Conservation (phyloP, 2,888 invertebrate genomes). For the Stomorhina lunata region DNA sequence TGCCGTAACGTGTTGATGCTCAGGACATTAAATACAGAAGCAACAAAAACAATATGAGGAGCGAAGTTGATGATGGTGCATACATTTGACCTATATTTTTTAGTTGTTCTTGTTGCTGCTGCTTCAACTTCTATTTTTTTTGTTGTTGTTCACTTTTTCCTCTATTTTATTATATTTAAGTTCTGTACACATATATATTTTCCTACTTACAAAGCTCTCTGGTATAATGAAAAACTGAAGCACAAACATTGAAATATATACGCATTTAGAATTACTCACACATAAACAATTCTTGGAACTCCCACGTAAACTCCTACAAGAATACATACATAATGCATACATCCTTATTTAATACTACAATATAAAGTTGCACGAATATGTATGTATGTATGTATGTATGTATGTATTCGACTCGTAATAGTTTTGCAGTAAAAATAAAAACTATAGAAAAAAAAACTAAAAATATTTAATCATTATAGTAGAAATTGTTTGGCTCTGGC, state of each 20-base stretch:
- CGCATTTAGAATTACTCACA: constrained; percentile 19
- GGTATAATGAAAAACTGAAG: constrained; percentile 39
- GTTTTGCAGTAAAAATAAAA: too few species aligned
- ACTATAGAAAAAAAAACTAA: constrained; percentile 1
- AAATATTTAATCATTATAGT: constrained; percentile 13
- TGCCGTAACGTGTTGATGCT: constrained; percentile 39
- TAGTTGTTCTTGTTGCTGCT: constrained; percentile 20
- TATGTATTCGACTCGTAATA: too few species aligned
- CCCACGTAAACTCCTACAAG: neutral
- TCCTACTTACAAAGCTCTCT: constrained; percentile 2
- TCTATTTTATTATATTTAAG: constrained; percentile 32
- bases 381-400: too few species aligned
- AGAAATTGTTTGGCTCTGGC: constrained; percentile 7
- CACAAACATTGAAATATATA: constrained; percentile 16
- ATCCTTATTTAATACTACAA: neutral
- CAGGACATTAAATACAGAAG: neutral
- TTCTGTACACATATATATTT: constrained; percentile 1
- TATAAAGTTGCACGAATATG: neutral
- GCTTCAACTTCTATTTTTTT: neutral
- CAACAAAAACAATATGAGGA: neutral
- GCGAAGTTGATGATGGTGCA: constrained; percentile 51
- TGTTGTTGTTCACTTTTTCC: too few species aligned
- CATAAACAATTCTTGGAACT: constrained; percentile 8
- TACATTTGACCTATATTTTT: constrained; percentile 65
- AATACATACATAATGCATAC: neutral